Base-by-base conservation (phyloP, 1,140 invertebrate species). In the Drosophila insularis region DNA sequence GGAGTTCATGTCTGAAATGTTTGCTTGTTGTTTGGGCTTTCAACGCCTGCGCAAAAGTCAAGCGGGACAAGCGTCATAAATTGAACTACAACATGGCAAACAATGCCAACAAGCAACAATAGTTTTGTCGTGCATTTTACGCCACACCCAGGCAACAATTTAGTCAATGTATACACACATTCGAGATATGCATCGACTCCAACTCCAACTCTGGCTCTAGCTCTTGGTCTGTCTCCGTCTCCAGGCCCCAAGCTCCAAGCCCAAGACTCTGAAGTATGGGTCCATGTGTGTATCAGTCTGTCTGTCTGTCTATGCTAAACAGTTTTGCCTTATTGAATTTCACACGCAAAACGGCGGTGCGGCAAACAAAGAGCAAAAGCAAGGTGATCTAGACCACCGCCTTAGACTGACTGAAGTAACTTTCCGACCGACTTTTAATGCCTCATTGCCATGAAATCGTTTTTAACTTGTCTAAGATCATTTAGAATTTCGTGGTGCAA, bases 41-140 rank as follows among this genome's bases (percentile, higher is more conserved):
- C 82, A 87, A 86, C 82, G 82, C 82, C 82, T 86, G 82, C 82
- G 82, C 82, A 86, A 86, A 86, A 86, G 82, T 86, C 82, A 86
- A 87, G 69, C 77, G 68, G 61, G 65, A 79, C 76, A 79, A 86
- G 82, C 84, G 80, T 86, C 82, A 86, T 86, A 86, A 86, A 86
- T 86, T 86, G 81, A 86, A 86, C 81, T 86, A 87, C 81, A 86
- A 79, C 82, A 87, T 87, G 82, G 71, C 71, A 81, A 87, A 87
- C 81, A 86, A 81, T 78, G 54, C 71, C 66, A 67, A 39, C 37
- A 63, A 65, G 58, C 64, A 65, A 63, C 55, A 80, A 72, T 77
- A 72, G 67, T 81, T 75, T 86, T 72, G 81, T 86, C 81, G 81
- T 86, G 82, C 82, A 79, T 81, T 67, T 81, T 78, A 71, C 63